Base-by-base conservation (phyloP, 2,797 vertebrate genomes). In the Danio aesculapii region DNA sequence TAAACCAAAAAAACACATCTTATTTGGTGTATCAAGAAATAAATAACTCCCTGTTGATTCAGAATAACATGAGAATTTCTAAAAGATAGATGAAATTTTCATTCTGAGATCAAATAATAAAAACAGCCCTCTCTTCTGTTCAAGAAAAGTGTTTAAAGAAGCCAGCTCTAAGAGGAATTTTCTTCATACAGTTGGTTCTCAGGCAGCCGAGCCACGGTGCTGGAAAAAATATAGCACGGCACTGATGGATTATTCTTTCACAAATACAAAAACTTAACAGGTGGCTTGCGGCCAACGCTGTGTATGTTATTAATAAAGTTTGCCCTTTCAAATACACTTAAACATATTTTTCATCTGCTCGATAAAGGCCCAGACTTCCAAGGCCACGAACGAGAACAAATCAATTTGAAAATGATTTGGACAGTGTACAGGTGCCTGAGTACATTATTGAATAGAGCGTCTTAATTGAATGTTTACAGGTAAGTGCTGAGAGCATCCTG, bases 271-370 rank as follows among this genome's bases (percentile, higher is more conserved):
- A 93, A 89, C 88, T 89, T 93, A 91, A 91, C 88, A 88, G 86
- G 91, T 92, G 92, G 93, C 79, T 84, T 61, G 84, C 90, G 86
- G 88, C 89, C 88, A 93, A 85, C 88, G 75, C 91, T 91, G 92
- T 91, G 92, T 85, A 89, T 92, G 92, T 94, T 94, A 93, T 93
- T 92, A 97, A 97, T 97, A 97, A 97, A 96, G 92, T 94, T 94
- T 93, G 94, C 91, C 73, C 92, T 91, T 92, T 92, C 88, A 92
- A 91, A 90, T 83, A 76, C 80, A 81, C 85, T 83, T 78, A 82
- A 83, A 72, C 55, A 86, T 84, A 89, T 85, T 89, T 92, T 91
- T 91, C 88, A 89, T 90, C 87, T 74, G 75, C 69, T 67, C 83
- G 78, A 73, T 87, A 84, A 81, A 76, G 64, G 82, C 81, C 82